Conservation (phyloP, 2,888 invertebrate genomes). For the Theretra japonica region DNA sequence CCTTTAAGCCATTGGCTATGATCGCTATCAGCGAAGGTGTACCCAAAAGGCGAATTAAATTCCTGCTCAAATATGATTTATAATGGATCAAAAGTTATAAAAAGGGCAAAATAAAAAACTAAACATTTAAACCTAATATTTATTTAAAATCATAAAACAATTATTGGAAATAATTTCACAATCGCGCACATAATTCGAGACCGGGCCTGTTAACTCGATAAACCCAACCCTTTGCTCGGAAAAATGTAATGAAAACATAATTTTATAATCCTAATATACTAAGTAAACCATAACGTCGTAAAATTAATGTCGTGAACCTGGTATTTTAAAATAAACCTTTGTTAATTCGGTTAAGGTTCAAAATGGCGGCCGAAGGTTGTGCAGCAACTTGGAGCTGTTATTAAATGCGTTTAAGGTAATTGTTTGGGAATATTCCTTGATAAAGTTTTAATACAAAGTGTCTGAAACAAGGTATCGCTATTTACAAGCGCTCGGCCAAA, state of each 20-base stretch:
- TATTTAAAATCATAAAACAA: not conserved
- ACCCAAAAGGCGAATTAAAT: too few species aligned
- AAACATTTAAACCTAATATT: not conserved
- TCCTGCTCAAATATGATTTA: not conserved
- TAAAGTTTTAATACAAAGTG: constrained; percentile 46
- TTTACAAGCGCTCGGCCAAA: constrained; percentile 36
- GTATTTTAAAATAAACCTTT: not conserved
- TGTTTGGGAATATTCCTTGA: constrained; percentile 41
- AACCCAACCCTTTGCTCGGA: not conserved
- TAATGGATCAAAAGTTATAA: not conserved
- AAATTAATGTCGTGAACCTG: not conserved
- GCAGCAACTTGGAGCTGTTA: not conserved
- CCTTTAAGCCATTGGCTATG: too few species aligned
- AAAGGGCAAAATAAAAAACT: not conserved
- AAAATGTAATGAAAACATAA: constrained; percentile 5
- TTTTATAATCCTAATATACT: constrained; percentile 12
- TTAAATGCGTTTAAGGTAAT: constrained; percentile 34
- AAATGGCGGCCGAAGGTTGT: not conserved
- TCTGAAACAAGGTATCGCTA: constrained; percentile 39
- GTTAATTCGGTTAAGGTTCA: not conserved
- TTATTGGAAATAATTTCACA: not conserved
- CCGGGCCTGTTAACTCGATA: not conserved
- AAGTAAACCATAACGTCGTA: not conserved
- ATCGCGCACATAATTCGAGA: not conserved
- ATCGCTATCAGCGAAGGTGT: too few species aligned